A percentile compares a stretch with the other conserved stretches of the same genome.
Conservation (phyloP, 2,797 vertebrate genomes). For the Antrozous pallidus region DNA sequence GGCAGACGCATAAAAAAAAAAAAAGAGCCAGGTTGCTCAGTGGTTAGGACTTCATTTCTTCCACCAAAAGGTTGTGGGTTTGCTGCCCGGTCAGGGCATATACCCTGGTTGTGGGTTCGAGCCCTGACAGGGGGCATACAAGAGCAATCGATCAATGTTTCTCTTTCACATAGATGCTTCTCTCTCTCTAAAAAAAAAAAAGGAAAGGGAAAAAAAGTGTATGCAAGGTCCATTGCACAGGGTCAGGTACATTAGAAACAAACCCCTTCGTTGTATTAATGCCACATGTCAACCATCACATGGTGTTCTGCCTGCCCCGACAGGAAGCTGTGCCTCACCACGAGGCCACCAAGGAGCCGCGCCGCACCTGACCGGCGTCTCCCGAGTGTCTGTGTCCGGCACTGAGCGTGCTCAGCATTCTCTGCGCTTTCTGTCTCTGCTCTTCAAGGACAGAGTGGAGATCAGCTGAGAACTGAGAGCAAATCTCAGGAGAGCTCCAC, state of each 20-base stretch:
- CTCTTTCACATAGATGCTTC: not conserved
- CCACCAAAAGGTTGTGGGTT: not conserved
- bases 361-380: not conserved
- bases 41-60: not conserved
- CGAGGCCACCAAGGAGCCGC: not conserved
- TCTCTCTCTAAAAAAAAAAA: not conserved
- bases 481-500: not conserved
- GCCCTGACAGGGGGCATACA: not conserved
- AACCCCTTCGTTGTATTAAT: not conserved
- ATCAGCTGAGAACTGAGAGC: not conserved
- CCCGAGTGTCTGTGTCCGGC: not conserved
- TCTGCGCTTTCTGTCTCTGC: not conserved
- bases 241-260: not conserved
- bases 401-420: not conserved
- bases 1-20: slow-evolving; percentile 55
- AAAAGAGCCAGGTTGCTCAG: not conserved
- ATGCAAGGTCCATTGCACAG: not conserved
- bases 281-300: not conserved
- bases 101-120: not conserved
- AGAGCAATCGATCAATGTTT: not conserved
- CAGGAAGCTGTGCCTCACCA: not conserved
- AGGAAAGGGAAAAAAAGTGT: not conserved
- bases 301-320: not conserved
- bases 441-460: not conserved
- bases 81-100: not conserved